A percentile compares a stretch with the other conserved stretches of the same genome.
These are phyloP conservation scores for Folsomia candida DNA, from an alignment of 2,888 invertebrate genomes.

Conservation along the genomic window DNA sequence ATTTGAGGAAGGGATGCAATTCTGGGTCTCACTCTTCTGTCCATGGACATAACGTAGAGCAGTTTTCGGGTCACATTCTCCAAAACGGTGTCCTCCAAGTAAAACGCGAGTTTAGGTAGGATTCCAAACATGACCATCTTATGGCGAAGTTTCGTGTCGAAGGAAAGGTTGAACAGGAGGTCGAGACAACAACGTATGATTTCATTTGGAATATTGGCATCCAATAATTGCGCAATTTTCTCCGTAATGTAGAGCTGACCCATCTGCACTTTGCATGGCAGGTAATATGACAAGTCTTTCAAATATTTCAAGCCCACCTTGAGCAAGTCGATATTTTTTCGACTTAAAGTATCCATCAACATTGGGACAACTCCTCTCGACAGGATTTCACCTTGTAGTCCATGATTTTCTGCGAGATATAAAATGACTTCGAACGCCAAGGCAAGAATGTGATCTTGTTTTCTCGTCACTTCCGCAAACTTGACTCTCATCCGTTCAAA, in stretches of 20 bases:
- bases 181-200: constrained; percentile 80
- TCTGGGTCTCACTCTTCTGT: constrained; percentile 42
- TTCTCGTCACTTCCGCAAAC: constrained; percentile 54
- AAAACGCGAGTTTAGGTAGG: constrained; percentile 76
- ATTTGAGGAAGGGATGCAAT: constrained; percentile 52
- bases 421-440: constrained; percentile 89
- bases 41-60: constrained; percentile 47
- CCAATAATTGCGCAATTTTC: constrained; percentile 76
- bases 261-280: constrained; percentile 93
- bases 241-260: constrained; percentile 74
- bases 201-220: constrained; percentile 63
- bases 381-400: constrained; percentile 95
- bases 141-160: constrained; percentile 79
- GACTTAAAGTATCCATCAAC: constrained; percentile 81
- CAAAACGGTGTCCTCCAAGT: constrained; percentile 35
- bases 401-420: constrained; percentile 92
- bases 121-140: constrained; percentile 88
- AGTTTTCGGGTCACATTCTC: constrained; percentile 39
- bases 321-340: constrained; percentile 84
- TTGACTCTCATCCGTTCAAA: constrained; percentile 61
- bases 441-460: constrained; percentile 81
- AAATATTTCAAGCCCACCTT: constrained; percentile 89
- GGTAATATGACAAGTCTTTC: constrained; percentile 89
- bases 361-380: constrained; percentile 86
- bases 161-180: constrained; percentile 90